phyloP scores from a whole-genome alignment of 2,113 vertebrate species.

The Syrmaticus mikado region DNA sequence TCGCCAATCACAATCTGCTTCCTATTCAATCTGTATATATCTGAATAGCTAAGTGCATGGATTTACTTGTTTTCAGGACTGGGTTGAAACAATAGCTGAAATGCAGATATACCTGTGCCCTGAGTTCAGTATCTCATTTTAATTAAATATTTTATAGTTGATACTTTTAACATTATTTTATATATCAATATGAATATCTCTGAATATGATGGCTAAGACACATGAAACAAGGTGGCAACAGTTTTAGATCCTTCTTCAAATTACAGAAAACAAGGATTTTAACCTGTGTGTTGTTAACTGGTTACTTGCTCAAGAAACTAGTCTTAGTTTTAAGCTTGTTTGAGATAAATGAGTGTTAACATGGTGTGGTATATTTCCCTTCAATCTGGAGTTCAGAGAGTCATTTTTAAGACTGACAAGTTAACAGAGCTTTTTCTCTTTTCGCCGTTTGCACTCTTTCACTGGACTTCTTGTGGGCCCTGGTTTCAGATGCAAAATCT shows the following conservation, averaged over 20 bases:
- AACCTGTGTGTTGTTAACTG: neutral
- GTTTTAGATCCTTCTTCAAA: neutral
- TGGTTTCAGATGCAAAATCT: neutral
- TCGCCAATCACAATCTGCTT: neutral
- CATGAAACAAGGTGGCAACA: neutral
- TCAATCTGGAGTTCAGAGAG: neutral
- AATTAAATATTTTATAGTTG: neutral
- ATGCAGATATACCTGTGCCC: neutral
- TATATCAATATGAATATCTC: neutral
- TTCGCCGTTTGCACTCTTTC: neutral
- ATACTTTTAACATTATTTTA: neutral
- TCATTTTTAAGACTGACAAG: neutral
- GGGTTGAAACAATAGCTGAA: neutral
- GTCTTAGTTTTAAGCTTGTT: neutral
- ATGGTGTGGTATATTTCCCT: neutral
- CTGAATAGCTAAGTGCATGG: neutral
- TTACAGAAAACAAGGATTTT: neutral
- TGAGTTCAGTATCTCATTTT: neutral
- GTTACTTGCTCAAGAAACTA: neutral
- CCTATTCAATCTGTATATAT: neutral
- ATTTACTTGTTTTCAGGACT: neutral
- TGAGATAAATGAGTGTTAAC: neutral
- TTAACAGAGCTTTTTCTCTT: rapidly evolving
- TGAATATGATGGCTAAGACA: neutral
- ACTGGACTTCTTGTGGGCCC: neutral